Base-by-base conservation (phyloP, 2,113 vertebrate genomes). In the Thalassoma bifasciatum region DNA sequence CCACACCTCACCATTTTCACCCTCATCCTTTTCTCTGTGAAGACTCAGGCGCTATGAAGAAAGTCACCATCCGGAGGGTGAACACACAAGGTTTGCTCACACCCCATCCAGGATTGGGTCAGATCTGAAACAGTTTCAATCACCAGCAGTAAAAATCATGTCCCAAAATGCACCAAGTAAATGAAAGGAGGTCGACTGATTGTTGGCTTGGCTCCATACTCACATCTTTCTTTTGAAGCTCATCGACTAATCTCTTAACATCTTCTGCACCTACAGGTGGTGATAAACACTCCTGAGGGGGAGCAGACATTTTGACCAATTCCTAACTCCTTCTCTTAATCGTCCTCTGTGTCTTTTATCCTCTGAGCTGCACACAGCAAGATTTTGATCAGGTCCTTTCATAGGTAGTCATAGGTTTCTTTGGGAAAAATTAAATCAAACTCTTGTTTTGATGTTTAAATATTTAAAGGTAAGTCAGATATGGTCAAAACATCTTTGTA, bases 41-140 rank as follows among this genome's bases (percentile, higher is more conserved):
- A 98, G 97, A 95, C 96, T 99, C 88, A 96, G 94, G 93, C 95
- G 94, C 90, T 94, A 94, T 90, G 93, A 96, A 88, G 95, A 96
- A 93, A 95, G 86, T 93, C 94, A 84, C 94, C 95, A 92, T 82
- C 95, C 92, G 86, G 94, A 16, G 88, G 94, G 92, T 93, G 95
- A 96, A 93, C 93, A 93, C 71, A 87, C 90, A 96, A 98, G 97
- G 97, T 99, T 96, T 95, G 97, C 94, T 16, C 30, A 66, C 5
- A 89, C 89, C 93, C 92, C 94, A 58, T 19, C 66, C 44, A 37
- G 72, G 66, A 75, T 50, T 21, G 62, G 81, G 68, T 70, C 74
- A 61, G 63, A 58, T 58, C 65, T 58, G 57, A 85, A 72, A 57
- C 54, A 24, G 5, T 30, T 47, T 78, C 53, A 51, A 13, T 69